phyloP scores from a whole-genome alignment of 2,888 invertebrate species.

The Noctuana brunneofusca region DNA sequence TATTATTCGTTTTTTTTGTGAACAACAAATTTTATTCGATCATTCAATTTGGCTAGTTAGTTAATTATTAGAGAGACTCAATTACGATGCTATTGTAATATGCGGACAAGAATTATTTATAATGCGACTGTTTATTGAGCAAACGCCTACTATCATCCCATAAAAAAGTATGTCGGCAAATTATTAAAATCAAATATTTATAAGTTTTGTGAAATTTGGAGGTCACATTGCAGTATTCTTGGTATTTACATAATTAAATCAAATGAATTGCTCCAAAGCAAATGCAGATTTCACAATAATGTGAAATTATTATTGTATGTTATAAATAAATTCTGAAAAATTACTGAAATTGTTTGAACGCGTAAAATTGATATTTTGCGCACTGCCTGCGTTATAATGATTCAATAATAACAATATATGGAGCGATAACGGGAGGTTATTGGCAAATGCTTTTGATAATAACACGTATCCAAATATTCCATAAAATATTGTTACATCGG shows the following conservation, averaged over 20 bases:
- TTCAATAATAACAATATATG: conserved; percentile 13
- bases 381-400: conserved; percentile 12
- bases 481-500: conserved; percentile 6
- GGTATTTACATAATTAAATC: too few species aligned
- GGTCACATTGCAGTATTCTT: not conserved
- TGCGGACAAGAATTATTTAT: too few species aligned
- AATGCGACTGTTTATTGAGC: too few species aligned
- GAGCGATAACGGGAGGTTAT: conserved; percentile 6
- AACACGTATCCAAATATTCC: conserved; percentile 1
- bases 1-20: too few species aligned
- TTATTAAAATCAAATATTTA: too few species aligned
- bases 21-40: too few species aligned
- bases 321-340: not conserved
- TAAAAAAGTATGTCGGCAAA: too few species aligned
- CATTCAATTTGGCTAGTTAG: too few species aligned
- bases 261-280: too few species aligned
- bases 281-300: not conserved
- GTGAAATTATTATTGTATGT: not conserved
- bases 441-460: conserved; percentile 18
- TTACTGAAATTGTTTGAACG: not conserved
- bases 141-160: too few species aligned
- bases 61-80: too few species aligned
- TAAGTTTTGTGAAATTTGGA: not conserved
- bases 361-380: conserved; percentile 13
- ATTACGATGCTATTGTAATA: too few species aligned